These are phyloP conservation scores for Lordiphosa andalusiaca DNA, from an alignment of 2,888 invertebrate species.

Conservation along the genomic window DNA sequence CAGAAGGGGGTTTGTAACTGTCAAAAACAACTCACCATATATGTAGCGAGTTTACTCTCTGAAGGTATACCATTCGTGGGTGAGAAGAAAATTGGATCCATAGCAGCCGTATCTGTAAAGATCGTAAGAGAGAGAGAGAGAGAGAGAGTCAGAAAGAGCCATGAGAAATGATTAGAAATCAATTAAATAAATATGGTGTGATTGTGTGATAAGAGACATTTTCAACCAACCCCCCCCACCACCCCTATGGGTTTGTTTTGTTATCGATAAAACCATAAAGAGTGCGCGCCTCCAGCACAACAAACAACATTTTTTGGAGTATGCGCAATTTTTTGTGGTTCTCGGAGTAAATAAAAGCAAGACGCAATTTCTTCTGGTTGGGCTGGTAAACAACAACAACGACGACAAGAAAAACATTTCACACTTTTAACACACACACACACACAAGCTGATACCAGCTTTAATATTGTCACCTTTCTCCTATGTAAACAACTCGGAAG, in stretches of 20 bases:
- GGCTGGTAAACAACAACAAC: slow-evolving; percentile 39
- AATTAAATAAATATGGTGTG: slow-evolving; percentile 54
- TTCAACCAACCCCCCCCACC: neutral
- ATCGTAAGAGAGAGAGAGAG: slow-evolving; percentile 11
- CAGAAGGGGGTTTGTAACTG: neutral
- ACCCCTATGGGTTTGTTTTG: slow-evolving; percentile 32
- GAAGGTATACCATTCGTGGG: slow-evolving; percentile 88
- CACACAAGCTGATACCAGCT: too few species aligned
- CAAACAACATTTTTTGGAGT: slow-evolving; percentile 50
- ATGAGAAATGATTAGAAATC: slow-evolving; percentile 64
- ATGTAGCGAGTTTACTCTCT: slow-evolving; percentile 91
- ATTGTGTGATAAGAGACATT: slow-evolving; percentile 11
- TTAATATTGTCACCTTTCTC: slow-evolving; percentile 16
- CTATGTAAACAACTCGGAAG: slow-evolving; percentile 25
- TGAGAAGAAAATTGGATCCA: slow-evolving; percentile 89
- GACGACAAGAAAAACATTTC: slow-evolving; percentile 3
- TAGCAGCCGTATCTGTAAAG: slow-evolving; percentile 80
- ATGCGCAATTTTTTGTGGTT: slow-evolving; percentile 24
- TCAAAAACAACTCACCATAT: slow-evolving; percentile 84
- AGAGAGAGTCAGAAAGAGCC: slow-evolving; percentile 4
- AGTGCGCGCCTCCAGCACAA: slow-evolving; percentile 19
- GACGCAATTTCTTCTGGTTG: slow-evolving; percentile 50
- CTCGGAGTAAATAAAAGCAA: slow-evolving; percentile 48
- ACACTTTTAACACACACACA: too few species aligned
- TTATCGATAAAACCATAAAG: slow-evolving; percentile 68